These are phyloP conservation scores for Dasysyrphus tricinctus DNA, from an alignment of 2,888 invertebrate species.

Conservation along the genomic window DNA sequence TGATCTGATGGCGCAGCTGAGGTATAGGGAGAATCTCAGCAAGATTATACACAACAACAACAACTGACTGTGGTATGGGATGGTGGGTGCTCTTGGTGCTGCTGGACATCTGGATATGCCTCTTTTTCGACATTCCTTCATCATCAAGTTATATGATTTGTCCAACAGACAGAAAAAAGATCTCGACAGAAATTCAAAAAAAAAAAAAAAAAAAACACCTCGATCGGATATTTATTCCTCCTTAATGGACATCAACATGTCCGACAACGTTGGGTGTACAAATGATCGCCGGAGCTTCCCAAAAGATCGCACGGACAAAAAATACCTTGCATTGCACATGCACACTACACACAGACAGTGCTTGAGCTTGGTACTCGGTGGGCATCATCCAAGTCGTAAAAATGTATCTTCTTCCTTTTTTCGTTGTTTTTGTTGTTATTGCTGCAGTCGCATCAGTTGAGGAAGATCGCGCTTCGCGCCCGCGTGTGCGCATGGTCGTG, in stretches of 20 bases:
- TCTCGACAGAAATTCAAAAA: constrained; percentile 14
- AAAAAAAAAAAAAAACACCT: constrained; percentile 28
- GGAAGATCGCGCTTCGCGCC: constrained; percentile 68
- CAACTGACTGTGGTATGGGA: constrained; percentile 11
- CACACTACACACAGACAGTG: neutral
- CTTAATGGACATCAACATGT: constrained; percentile 80
- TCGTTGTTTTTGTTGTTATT: neutral
- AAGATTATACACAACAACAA: constrained; percentile 24
- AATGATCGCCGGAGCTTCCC: constrained; percentile 65
- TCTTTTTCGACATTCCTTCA: constrained; percentile 54
- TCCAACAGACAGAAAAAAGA: constrained; percentile 34
- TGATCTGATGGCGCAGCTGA: constrained; percentile 61
- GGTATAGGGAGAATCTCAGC: neutral
- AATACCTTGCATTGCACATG: constrained; percentile 52
- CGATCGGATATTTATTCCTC: constrained; percentile 79
- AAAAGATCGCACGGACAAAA: constrained; percentile 44
- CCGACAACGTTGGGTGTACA: constrained; percentile 73
- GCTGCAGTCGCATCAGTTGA: neutral
- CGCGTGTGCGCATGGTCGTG: constrained; percentile 73
- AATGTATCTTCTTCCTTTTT: constrained; percentile 30
- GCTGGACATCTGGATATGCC: constrained; percentile 64
- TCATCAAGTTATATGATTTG: constrained; percentile 73
- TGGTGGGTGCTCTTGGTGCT: constrained; percentile 39
- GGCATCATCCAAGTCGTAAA: constrained; percentile 35
- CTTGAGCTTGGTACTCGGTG: constrained; percentile 26